phyloP scores from a whole-genome alignment of 35 echinoderm and acorn worm genomes.

The Ophioderma brevispina region DNA sequence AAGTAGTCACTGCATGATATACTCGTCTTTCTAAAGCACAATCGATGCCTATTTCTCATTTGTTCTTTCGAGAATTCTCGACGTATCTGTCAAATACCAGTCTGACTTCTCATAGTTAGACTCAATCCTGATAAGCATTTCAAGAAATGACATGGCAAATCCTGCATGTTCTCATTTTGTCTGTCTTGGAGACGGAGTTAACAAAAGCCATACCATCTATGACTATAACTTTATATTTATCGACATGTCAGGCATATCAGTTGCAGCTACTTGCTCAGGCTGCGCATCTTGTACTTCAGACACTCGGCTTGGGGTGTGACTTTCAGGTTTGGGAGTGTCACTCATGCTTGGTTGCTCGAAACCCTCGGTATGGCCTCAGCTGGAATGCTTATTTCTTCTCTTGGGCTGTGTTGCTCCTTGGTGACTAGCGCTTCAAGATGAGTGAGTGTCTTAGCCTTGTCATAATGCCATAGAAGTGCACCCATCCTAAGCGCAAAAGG shows the following conservation, averaged over 20 bases:
- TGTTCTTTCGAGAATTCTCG: conserved; percentile 20
- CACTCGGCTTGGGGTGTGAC: too few relatives aligned
- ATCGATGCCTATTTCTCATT: too few relatives aligned
- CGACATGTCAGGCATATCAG: too few relatives aligned
- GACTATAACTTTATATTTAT: conserved; percentile 5
- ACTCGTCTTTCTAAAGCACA: too few relatives aligned
- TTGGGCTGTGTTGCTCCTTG: background rate
- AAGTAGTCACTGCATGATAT: too few relatives aligned
- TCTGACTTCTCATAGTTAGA: background rate
- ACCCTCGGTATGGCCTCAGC: too few relatives aligned
- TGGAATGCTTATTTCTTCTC: background rate
- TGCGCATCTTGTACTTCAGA: too few relatives aligned
- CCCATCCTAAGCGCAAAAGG: background rate
- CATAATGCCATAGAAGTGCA: too few relatives aligned
- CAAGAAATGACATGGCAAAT: conserved; percentile 2
- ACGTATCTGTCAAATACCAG: conserved; percentile 33
- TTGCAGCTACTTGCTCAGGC: background rate
- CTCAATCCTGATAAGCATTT: background rate
- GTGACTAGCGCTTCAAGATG: conserved; percentile 22
- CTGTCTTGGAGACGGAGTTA: background rate
- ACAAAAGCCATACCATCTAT: conserved; percentile 23
- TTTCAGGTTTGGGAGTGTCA: too few relatives aligned
- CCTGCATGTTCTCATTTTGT: background rate
- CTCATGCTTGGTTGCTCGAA: too few relatives aligned
- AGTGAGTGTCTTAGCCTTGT: background rate